These are phyloP conservation scores for Myiothlypis coronata DNA, from an alignment of 2,797 vertebrate genomes.

Conservation along the genomic window DNA sequence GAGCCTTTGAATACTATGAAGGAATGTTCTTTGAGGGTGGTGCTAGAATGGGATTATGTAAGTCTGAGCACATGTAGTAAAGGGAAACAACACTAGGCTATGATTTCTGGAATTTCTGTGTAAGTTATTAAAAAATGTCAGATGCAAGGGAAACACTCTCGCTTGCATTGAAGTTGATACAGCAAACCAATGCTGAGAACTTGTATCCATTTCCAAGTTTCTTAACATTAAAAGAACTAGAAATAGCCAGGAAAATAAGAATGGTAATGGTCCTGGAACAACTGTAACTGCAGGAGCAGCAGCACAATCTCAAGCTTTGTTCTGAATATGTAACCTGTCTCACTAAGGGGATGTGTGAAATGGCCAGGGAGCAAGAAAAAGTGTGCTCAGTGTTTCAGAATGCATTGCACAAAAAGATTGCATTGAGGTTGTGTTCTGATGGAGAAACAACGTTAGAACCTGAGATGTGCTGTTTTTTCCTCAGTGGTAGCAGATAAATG, in stretches of 20 bases:
- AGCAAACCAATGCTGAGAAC: neutral
- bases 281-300: neutral
- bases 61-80: neutral
- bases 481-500: neutral
- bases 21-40: neutral
- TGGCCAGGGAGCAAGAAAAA: neutral
- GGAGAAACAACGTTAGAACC: neutral
- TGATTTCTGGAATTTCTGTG: neutral
- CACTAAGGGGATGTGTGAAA: neutral
- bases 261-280: neutral
- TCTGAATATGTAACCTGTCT: accelerated
- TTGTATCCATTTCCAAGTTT: neutral
- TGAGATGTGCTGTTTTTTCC: neutral
- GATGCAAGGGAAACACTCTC: neutral
- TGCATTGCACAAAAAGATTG: accelerated
- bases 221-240: neutral
- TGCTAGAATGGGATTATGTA: neutral
- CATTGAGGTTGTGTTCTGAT: neutral
- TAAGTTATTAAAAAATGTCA: neutral
- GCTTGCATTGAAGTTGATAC: neutral
- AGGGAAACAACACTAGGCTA: neutral
- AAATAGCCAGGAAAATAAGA: neutral
- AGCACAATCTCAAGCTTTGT: neutral
- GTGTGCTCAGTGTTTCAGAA: neutral
- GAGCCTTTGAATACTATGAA: neutral